Base-by-base conservation (phyloP, 2,888 invertebrate genomes). In the Subacronicta megacephala region DNA sequence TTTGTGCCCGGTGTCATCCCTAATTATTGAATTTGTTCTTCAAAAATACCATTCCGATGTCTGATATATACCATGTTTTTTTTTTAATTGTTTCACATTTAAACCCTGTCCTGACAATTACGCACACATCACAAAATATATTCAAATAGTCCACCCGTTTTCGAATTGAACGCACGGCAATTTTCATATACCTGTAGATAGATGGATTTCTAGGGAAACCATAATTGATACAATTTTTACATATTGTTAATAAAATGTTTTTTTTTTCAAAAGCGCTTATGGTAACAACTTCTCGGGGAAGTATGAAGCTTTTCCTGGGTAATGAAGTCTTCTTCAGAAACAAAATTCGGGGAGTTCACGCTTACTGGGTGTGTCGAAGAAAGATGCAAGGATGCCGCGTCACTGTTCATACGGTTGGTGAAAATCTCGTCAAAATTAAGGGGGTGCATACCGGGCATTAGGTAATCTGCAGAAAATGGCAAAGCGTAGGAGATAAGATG, bases 311-410 rank as follows among this genome's bases (percentile, higher is more conserved):
- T 7, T 17, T 69, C 23, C 7, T 72, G 1, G 12, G 40, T 12
- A 42, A 52, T 31, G 38, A 57, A 17, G 26, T 47, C 6, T 70
- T 16, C 55, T 16, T 44, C 16, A 72, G 37, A 31, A 70, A 72
- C 15, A 72, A 72, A 33, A 37, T 15, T 6, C 20, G 7, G 3
- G 69, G 74, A 12, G 37, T 42, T 1, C 42, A 55, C 2, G 17
- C 51, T 4, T 70, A 80, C 20, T 81, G 81, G 81, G 66, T 70
- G 5, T 81, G 81, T 36, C 43, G 56, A 0, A 72, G 51, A 20
- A 62, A 53, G 23, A 12, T 18, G 0, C 37, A 49, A 3, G 79
- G 80, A n/a, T 81, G 81, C 51, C 62, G 58, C 7, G 79, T 70
- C 1, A 82, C 77, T n/a, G 63, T 80, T 4, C 56, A 77, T 12